Percentiles rank a stretch among this genome's conserved stretches.
phyloP scores from a whole-genome alignment of 2,113 vertebrate species.

The Tamias sibiricus region DNA sequence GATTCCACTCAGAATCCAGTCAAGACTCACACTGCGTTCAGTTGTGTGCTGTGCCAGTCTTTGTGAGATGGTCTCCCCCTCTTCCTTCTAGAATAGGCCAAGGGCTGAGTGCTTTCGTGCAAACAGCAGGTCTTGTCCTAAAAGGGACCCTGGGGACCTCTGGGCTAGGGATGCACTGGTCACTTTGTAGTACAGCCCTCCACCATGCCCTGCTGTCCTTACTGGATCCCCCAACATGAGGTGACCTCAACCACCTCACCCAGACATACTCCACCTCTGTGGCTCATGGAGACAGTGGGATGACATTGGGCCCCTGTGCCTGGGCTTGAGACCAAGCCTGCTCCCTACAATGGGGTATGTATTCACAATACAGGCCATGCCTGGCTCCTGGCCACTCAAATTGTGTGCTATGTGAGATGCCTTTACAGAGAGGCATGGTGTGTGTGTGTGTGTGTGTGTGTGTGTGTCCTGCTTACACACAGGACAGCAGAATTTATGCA shows the following conservation, averaged over 20 bases:
- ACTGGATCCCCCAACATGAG: neutral
- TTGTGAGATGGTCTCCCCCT: neutral
- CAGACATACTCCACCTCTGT: neutral
- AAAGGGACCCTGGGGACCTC: neutral
- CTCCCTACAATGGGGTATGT: neutral
- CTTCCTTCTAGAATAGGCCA: neutral
- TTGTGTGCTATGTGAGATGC: neutral
- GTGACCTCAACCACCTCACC: no score
- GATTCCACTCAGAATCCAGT: neutral
- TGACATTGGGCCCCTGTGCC: neutral
- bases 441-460: conserved; percentile 9
- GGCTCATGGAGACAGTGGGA: no score
- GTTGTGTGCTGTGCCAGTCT: fast-evolving
- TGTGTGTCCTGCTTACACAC: conserved; percentile 5
- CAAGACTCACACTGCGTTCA: neutral
- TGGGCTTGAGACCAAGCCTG: conserved; percentile 1
- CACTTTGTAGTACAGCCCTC: no score
- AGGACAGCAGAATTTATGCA: neutral
- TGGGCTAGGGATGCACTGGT: no score
- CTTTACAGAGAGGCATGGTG: neutral
- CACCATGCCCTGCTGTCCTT: neutral
- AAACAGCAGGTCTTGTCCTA: neutral
- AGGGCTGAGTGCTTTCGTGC: neutral
- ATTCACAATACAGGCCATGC: neutral
- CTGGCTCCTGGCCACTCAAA: neutral